phyloP scores from a whole-genome alignment of 37 sponge, comb jelly and placozoan species.

The Haliclona indistincta region DNA sequence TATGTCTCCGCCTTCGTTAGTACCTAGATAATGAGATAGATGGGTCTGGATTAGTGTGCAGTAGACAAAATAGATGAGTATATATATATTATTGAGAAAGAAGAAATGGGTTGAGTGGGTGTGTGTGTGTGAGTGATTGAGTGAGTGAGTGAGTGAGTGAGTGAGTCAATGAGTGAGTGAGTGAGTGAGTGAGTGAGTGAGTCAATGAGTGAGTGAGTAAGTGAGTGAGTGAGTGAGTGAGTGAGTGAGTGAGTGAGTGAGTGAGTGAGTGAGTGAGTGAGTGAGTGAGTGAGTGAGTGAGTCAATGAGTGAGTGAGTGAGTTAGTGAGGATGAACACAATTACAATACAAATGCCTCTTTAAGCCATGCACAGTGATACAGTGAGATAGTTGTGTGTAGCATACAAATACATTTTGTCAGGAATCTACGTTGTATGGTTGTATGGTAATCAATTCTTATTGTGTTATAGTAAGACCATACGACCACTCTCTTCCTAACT shows the following conservation, averaged over 20 bases:
- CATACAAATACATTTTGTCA: background rate
- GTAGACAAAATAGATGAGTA: background rate
- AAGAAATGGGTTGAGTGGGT: constrained; percentile 7
- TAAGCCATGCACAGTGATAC: constrained; percentile 64
- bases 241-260: constrained; percentile 11
- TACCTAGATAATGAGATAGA: no score
- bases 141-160: constrained; percentile 22
- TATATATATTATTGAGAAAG: background rate
- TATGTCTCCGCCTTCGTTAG: background rate
- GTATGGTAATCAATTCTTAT: no score
- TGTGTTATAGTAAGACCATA: no score
- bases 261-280: constrained; percentile 23
- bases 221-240: background rate
- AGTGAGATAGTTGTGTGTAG: no score
- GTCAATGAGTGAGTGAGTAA: constrained; percentile 28
- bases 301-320: constrained; percentile 18
- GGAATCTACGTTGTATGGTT: no score
- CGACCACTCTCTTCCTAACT: no score
- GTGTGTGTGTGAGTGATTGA: constrained; percentile 14
- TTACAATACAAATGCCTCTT: constrained; percentile 15
- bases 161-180: constrained; percentile 18
- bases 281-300: constrained; percentile 17
- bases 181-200: constrained; percentile 18
- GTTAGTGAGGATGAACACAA: constrained; percentile 18
- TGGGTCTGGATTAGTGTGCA: no score